Evolutionary conservation across 2,797 vertebrate genomes (phyloP), one percentile per base, ranked within the genome.

Genomic region (Rhyacichthys aspro): DNA sequence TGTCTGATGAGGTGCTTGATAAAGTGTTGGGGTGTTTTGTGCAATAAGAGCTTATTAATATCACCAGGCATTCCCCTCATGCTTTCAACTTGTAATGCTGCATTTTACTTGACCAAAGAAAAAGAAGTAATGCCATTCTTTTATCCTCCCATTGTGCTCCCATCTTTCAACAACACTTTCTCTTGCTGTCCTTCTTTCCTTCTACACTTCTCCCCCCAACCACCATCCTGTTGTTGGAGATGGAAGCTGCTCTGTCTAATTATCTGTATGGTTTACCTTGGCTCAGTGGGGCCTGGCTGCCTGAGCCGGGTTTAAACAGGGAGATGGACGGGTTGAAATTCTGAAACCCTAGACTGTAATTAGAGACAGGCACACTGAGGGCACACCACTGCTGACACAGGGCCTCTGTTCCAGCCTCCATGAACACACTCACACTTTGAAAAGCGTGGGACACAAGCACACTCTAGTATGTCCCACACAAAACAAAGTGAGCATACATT

Each of bases 261-360:
- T 90, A 90, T 87, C 88, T 85, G 85, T 90, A 86, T 84, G 86
- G 89, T 89, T 90, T 89, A 89, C 89, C 86, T 90, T 90, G 89
- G 89, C 89, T 90, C 88, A 86, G 82, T 85, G 89, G 89, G 85
- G 82, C 86, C 86, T 80, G 86, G 81, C 86, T 83, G 88, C 82
- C 82, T 87, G 80, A 78, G 82, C 81, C 49, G 63, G 88, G 86
- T 89, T 90, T 90, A 89, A 89, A 89, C 88, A 86, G 86, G 85
- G 88, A 89, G 88, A 89, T 89, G 89, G 88, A 89, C 86, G 79
- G 83, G 70, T 86, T 86, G 86, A 84, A 86, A 86, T 75, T 78
- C 82, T 86, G 89, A 87, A 90, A 90, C 86, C 83, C 82, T 89
- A 89, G 83, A 89, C 88, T 89, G 88, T 90, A 90, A 90, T 90